phyloP scores from a whole-genome alignment of 2,888 invertebrate species.

The Platycnemis pennipes region DNA sequence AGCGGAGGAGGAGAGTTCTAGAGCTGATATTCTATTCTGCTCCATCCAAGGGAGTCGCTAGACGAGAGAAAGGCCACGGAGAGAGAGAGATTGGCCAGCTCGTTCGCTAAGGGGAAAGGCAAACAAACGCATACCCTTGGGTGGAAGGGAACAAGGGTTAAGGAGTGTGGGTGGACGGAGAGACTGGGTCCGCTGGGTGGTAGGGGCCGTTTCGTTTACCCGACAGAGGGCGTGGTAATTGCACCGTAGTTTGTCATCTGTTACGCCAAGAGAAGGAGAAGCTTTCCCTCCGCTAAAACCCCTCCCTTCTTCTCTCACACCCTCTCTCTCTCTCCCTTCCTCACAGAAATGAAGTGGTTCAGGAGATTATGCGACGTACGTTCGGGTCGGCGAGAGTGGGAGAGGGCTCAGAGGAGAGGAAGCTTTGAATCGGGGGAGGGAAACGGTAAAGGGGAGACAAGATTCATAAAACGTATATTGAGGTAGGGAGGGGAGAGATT shows the following conservation, averaged over 20 bases:
- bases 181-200: background rate
- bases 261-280: background rate
- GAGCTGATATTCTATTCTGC: background rate
- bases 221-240: constrained; percentile 58
- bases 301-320: no score
- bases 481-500: constrained; percentile 21
- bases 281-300: background rate
- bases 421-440: background rate
- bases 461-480: constrained; percentile 18
- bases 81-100: background rate
- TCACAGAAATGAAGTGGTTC: constrained; percentile 45
- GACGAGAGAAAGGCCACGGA: background rate
- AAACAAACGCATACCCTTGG: background rate
- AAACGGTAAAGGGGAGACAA: background rate
- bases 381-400: background rate
- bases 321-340: background rate
- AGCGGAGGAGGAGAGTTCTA: background rate
- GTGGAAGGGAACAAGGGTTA: background rate
- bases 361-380: constrained; percentile 53
- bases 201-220: constrained; percentile 41
- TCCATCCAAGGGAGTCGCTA: background rate
- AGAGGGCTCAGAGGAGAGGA: background rate
- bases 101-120: background rate
- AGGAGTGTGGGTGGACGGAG: background rate
- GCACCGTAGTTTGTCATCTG: constrained; percentile 53